Percentiles rank a stretch among this genome's conserved stretches.
Conservation (phyloP, 2,113 vertebrate species). For the Actenoides lindsayi region DNA sequence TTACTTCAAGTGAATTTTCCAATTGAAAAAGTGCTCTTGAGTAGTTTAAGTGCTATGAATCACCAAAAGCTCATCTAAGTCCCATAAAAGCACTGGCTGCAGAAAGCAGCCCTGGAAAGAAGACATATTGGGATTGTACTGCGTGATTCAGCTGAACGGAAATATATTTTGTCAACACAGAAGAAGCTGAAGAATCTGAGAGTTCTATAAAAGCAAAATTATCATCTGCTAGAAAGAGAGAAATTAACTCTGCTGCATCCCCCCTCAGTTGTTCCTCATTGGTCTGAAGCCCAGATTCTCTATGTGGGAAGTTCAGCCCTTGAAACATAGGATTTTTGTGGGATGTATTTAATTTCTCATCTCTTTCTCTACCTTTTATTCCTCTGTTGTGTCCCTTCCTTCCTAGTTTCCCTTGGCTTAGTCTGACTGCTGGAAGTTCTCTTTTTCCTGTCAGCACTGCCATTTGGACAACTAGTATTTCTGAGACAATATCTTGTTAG, state of each 20-base stretch:
- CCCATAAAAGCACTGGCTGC: conserved; percentile 74
- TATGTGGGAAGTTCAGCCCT: not conserved
- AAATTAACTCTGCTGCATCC: not conserved
- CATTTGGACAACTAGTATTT: not conserved
- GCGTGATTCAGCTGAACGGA: conserved; percentile 75
- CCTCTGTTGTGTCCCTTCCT: not conserved
- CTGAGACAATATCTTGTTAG: not conserved
- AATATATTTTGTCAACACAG: conserved; percentile 73
- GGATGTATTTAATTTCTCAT: not conserved
- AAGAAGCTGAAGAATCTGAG: conserved; percentile 58
- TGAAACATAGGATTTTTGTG: not conserved
- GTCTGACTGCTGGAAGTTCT: not conserved
- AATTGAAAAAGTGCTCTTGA: conserved; percentile 81
- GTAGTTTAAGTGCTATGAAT: conserved; percentile 82
- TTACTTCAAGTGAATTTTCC: conserved; percentile 82
- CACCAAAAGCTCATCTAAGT: conserved; percentile 80
- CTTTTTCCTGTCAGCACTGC: not conserved
- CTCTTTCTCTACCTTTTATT: not conserved
- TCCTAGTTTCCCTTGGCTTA: not conserved
- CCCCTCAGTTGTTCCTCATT: not conserved
- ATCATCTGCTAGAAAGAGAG: conserved; percentile 19
- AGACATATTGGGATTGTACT: conserved; percentile 70
- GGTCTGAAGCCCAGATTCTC: not conserved
- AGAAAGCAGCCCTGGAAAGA: conserved; percentile 70
- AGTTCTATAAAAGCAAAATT: conserved; percentile 65